phyloP scores from a whole-genome alignment of 2,113 vertebrate genomes.

The Halichoeres trimaculatus region DNA sequence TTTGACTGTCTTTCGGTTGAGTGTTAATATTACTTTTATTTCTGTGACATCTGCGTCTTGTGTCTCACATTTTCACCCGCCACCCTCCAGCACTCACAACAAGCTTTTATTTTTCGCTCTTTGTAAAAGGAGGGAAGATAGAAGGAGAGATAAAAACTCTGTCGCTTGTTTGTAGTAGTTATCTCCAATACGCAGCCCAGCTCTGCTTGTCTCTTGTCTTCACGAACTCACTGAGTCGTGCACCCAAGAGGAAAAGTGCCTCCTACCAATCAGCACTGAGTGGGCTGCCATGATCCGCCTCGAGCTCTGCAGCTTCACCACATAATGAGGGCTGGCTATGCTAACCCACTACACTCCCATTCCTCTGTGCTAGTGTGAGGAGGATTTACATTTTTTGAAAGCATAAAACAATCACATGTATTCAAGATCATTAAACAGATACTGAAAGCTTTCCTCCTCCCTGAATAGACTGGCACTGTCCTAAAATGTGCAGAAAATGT shows the following conservation, averaged over 20 bases:
- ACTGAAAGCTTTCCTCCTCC: too few relatives aligned
- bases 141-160: background rate
- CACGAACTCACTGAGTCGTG: constrained; percentile 47
- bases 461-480: too few relatives aligned
- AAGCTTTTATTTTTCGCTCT: constrained; percentile 17
- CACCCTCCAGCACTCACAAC: background rate
- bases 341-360: constrained; percentile 29
- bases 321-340: constrained; percentile 52
- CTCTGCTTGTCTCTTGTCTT: constrained; percentile 34
- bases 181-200: constrained; percentile 57
- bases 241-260: constrained; percentile 28
- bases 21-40: background rate
- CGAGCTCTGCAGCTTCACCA: constrained; percentile 50
- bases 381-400: constrained; percentile 27
- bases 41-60: too few relatives aligned
- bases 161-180: constrained; percentile 32
- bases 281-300: constrained; percentile 54
- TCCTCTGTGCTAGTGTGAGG: constrained; percentile 27
- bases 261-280: constrained; percentile 53
- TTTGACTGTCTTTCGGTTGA: background rate
- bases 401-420: too few relatives aligned
- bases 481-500: background rate
- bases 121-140: background rate
- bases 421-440: background rate
- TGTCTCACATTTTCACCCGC: background rate